Evolutionary conservation across 2,797 vertebrate genomes (phyloP).

Genomic region (Pseudomugil gertrudae): DNA sequence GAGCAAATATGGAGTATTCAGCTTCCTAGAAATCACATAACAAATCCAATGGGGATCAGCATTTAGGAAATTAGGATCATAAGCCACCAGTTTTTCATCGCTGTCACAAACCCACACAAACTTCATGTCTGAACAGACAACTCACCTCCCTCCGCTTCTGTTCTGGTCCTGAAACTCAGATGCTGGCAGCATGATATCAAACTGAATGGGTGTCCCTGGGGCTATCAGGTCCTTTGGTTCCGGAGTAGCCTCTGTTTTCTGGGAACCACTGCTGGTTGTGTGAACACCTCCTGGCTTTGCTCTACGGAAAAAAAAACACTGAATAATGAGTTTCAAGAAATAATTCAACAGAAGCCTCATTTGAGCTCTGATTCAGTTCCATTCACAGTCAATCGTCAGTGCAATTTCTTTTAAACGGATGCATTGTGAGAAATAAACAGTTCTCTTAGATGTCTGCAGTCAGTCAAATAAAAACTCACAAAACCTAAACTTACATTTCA

Average conservation of each 20-base stretch:
- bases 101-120: slow-evolving; percentile 18
- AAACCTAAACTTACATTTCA: not conserved
- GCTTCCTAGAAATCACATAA: slow-evolving; percentile 57
- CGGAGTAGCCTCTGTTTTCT: slow-evolving; percentile 64
- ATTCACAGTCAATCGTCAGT: not conserved
- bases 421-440: not conserved
- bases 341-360: not conserved
- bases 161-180: slow-evolving; percentile 96
- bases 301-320: slow-evolving; percentile 49
- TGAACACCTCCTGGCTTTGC: slow-evolving; percentile 78
- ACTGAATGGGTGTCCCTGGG: slow-evolving; percentile 96
- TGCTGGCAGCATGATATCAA: slow-evolving; percentile 94
- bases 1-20: slow-evolving; percentile 28
- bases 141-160: slow-evolving; percentile 88
- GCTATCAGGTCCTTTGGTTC: slow-evolving; percentile 88
- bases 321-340: not conserved
- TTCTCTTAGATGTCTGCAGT: not conserved
- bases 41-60: slow-evolving; percentile 19
- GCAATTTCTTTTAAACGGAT: not conserved
- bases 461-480: too few relatives aligned
- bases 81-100: not conserved
- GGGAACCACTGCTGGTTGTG: slow-evolving; percentile 46
- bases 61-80: slow-evolving; percentile 48
- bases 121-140: slow-evolving; percentile 8
- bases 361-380: not conserved